These are phyloP conservation scores for Neotragus moschatus DNA, from an alignment of 2,113 vertebrate genomes.

Conservation along the genomic window DNA sequence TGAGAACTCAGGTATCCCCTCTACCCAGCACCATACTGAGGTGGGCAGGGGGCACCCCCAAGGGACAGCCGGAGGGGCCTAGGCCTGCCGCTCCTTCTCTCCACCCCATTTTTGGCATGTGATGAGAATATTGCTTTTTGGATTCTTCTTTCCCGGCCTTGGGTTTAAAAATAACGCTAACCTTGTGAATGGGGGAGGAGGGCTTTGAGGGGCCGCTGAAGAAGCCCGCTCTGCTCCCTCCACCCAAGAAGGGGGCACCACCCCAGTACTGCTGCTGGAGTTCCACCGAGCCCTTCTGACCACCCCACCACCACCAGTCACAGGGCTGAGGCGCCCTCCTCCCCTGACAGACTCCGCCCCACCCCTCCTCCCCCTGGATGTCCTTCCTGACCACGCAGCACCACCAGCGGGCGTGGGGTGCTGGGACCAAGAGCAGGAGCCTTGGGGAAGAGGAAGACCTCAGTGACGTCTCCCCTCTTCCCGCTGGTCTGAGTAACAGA, in stretches of 20 bases:
- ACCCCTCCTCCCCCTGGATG: neutral
- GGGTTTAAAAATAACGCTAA: slow-evolving; percentile 51
- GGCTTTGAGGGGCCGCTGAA: slow-evolving; percentile 1
- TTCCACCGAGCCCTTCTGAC: slow-evolving; percentile 2
- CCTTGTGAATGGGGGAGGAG: neutral
- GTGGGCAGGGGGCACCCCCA: slow-evolving; percentile 55
- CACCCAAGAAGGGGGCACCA: neutral
- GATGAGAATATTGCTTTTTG: slow-evolving; percentile 82
- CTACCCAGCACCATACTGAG: slow-evolving; percentile 58
- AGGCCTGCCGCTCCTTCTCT: slow-evolving; percentile 49
- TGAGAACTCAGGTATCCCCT: slow-evolving; percentile 58
- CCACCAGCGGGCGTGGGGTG: neutral
- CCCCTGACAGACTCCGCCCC: slow-evolving; percentile 13
- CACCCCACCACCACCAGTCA: neutral
- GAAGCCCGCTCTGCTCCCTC: neutral
- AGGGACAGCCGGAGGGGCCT: slow-evolving; percentile 39
- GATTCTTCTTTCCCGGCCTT: slow-evolving; percentile 74
- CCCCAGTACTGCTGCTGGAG: neutral
- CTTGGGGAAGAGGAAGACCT: neutral
- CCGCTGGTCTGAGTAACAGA: slow-evolving; percentile 25
- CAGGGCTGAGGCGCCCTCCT: neutral
- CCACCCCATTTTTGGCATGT: slow-evolving; percentile 79
- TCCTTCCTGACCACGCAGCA: slow-evolving; percentile 50
- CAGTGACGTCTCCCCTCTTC: neutral
- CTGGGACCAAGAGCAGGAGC: slow-evolving; percentile 33